Percentiles rank a stretch among this genome's conserved stretches.
Evolutionary conservation across 2,113 vertebrate species (phyloP).

Genomic region (Pygoscelis antarcticus): DNA sequence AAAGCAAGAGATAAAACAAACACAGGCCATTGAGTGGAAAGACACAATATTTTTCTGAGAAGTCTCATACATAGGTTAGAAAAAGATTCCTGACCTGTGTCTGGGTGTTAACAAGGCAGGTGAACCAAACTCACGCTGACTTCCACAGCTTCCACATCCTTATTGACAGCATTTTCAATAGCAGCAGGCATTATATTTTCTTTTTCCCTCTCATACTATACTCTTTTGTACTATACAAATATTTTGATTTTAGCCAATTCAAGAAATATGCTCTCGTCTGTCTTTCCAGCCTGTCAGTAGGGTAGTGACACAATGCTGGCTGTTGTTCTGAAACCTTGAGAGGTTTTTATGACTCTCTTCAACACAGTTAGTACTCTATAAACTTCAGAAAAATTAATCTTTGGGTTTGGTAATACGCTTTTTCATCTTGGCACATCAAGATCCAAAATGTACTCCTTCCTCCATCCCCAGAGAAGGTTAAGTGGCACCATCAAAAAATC

Average conservation of each 20-base stretch:
- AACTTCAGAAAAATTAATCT: not conserved
- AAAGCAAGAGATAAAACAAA: not conserved
- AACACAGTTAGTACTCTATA: not conserved
- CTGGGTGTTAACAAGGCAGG: not conserved
- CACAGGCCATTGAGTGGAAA: not conserved
- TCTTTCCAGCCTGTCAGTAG: not conserved
- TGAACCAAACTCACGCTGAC: not conserved
- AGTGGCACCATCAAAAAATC: slow-evolving; percentile 31
- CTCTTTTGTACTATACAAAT: not conserved
- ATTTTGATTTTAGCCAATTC: not conserved
- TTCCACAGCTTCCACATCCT: not conserved
- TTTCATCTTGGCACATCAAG: not conserved
- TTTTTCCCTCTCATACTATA: not conserved
- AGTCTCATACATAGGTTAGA: not conserved
- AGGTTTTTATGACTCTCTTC: not conserved
- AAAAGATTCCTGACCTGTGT: not conserved
- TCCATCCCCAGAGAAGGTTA: not conserved
- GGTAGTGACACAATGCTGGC: not conserved
- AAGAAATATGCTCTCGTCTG: not conserved
- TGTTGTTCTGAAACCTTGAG: slow-evolving; percentile 8
- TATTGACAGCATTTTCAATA: not conserved
- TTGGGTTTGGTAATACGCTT: not conserved
- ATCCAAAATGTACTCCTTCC: not conserved
- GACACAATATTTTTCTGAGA: not conserved
- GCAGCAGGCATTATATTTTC: not conserved